Base-by-base conservation (phyloP, 2,797 vertebrate species). In the Aselliscus stoliczkanus region DNA sequence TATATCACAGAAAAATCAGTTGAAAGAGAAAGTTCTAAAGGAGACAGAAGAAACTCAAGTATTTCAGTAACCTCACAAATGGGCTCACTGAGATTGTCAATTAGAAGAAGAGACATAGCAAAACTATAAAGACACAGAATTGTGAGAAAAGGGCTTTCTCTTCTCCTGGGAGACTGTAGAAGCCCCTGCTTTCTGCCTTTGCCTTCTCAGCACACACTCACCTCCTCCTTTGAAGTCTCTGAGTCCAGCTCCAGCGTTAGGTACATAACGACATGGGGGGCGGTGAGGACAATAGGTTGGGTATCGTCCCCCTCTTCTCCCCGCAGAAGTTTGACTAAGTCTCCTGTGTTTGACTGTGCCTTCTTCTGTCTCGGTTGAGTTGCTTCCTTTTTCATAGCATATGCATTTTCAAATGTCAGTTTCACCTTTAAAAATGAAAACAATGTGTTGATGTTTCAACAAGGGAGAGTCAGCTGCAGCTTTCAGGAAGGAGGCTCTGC, bases 201-300 rank as follows among this genome's bases (percentile, higher is more conserved):
- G 80, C 18, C 42, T 9, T 42, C 10, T 39, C 60, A 85, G 6
- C 83, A 94, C 96, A 31, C 96, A 99, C 98, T 97, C 93, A 99
- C 99, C 99, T 99, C 99, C 58, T 99, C 99, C 96, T 99, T 99
- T 4, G 98, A 98, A 0, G 98, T 97, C 18, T 99, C 98, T 0
- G 99, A 99, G 97, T 99, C 99, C 95, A 99, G 98, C 94, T 99
- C 99, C 0, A 99, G 98, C 0, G 99, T 98, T 95, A 99, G 99
- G 96, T 99, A 99, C 99, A 99, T 99, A 96, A 98, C 93, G 1
- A 99, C 97, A 76, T 99, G 99, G 5, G 99, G 99, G 81, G 98
- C 92, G 1, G 98, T 98, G 58, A 98, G 98, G 2, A 99, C 88
- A 75, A 98, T 98, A 98, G 99, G 99, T 96, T 99, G 99, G 31